A percentile compares a stretch with the other conserved stretches of the same genome.
phyloP scores from a whole-genome alignment of 1,140 invertebrate species.

The Asobara japonica region DNA sequence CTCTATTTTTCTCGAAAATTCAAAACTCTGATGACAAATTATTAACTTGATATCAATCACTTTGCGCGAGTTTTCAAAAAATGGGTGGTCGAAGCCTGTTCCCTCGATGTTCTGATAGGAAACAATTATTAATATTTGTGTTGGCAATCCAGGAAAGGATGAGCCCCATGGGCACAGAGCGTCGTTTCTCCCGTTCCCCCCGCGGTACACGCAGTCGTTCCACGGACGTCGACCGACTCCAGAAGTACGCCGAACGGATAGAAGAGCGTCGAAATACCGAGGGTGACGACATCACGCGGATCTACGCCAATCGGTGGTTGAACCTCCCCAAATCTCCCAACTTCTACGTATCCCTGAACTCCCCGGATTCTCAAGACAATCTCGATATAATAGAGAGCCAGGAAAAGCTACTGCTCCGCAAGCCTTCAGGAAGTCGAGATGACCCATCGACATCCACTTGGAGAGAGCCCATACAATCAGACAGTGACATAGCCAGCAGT shows the following conservation, averaged over 20 bases:
- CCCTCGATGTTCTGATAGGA: too few relatives aligned
- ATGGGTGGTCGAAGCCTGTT: too few relatives aligned
- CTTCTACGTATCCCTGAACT: not conserved
- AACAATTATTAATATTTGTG: not conserved
- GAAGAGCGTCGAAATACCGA: slow-evolving; percentile 55
- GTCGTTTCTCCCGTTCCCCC: slow-evolving; percentile 53
- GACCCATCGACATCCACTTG: not conserved
- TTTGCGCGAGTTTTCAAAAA: too few relatives aligned
- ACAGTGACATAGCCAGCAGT: not conserved
- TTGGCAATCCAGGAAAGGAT: slow-evolving; percentile 51
- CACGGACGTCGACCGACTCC: slow-evolving; percentile 55
- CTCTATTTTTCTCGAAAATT: not conserved
- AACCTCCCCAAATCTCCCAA: not conserved
- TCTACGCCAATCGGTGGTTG: slow-evolving; percentile 29
- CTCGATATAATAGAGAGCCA: not conserved
- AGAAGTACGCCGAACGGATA: slow-evolving; percentile 53
- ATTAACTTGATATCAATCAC: too few relatives aligned
- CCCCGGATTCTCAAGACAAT: not conserved
- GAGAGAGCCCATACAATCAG: not conserved
- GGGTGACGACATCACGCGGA: slow-evolving; percentile 37
- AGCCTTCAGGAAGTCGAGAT: not conserved
- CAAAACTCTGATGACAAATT: too few relatives aligned
- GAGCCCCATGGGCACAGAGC: slow-evolving; percentile 51
- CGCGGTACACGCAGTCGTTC: slow-evolving; percentile 56
- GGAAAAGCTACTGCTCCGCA: not conserved